Percentiles rank a stretch among this genome's conserved stretches.
These are phyloP conservation scores for Arge pagana DNA, from an alignment of 2,888 invertebrate species.

Conservation along the genomic window DNA sequence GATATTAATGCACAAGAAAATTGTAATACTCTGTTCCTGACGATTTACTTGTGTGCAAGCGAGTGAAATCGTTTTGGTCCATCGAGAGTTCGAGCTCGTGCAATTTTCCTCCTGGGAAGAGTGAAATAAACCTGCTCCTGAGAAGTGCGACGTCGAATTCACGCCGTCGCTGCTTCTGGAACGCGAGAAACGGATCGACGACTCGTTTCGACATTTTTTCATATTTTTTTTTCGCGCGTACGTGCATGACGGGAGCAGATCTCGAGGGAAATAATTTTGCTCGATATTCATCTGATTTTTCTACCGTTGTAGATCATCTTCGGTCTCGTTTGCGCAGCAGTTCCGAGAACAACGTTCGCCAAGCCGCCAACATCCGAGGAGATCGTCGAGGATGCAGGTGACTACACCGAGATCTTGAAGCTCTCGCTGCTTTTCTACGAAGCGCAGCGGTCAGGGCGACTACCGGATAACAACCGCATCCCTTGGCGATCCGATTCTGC, in stretches of 20 bases:
- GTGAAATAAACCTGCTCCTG: too few relatives aligned
- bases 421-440: slow-evolving; percentile 64
- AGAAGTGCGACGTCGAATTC: too few relatives aligned
- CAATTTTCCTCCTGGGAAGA: too few relatives aligned
- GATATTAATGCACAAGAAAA: too few relatives aligned
- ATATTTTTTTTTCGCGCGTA: slow-evolving; percentile 6
- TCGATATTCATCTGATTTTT: too few relatives aligned
- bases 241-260: not conserved
- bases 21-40: too few relatives aligned
- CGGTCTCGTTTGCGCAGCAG: not conserved
- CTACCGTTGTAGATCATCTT: slow-evolving; percentile 3
- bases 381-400: slow-evolving; percentile 38
- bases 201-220: slow-evolving; percentile 14
- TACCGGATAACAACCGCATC: slow-evolving; percentile 60
- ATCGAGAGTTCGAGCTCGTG: too few relatives aligned
- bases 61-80: too few relatives aligned
- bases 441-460: slow-evolving; percentile 62
- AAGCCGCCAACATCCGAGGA: slow-evolving; percentile 7
- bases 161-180: too few relatives aligned
- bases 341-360: not conserved
- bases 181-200: too few relatives aligned
- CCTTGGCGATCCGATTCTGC: slow-evolving; percentile 64
- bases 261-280: too few relatives aligned
- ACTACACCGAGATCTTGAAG: slow-evolving; percentile 60
- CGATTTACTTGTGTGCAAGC: too few relatives aligned